Evolutionary conservation across 2,113 vertebrate genomes (phyloP), one percentile per base, ranked within the genome.

Genomic region (Atractosteus spatula): DNA sequence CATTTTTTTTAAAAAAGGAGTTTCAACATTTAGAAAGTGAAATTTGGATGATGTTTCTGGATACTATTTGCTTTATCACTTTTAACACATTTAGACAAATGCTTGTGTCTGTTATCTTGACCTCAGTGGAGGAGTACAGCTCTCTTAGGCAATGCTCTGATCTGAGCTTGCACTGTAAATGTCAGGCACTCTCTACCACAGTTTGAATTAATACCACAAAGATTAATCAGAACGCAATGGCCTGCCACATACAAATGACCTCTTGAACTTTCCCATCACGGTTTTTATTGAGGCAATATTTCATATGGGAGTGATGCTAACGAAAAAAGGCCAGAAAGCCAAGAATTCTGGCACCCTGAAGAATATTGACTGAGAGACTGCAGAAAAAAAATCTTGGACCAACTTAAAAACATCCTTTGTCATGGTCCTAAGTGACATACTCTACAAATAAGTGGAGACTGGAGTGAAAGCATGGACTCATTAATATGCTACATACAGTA

Each of bases 271-370:
- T 82, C 77, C 80, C 86, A 83, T 83, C 68, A 76, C 66, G 61
- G 62, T 75, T 81, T 87, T 85, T 89, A 92, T 93, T 94, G 88
- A 91, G 91, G 86, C 75, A 68, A 45, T 82, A 86, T 87, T 89
- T 91, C 86, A 85, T 80, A 71, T 77, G 73, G 78, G 74, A 77
- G 41, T 74, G 79, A 43, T 16, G 43, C 55, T 56, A 41, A 74
- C 72, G 41, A 29, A 14, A 3, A n/a, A 41, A 4, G 12, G 6
- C 10, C 14, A 41, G 56, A 29, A 14, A 61, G 41, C 71, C 55
- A 75, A 76, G 71, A 78, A 81, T 80, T 79, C 71, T 85, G 83
- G 87, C 83, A 80, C 62, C 71, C 67, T 8, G 45, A 69, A 66
- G 12, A 77, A 81, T 73, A 56, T 75, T 64, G 4, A 61, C 62